phyloP scores from a whole-genome alignment of 2,113 vertebrate species.

The Cynocephalus volans region DNA sequence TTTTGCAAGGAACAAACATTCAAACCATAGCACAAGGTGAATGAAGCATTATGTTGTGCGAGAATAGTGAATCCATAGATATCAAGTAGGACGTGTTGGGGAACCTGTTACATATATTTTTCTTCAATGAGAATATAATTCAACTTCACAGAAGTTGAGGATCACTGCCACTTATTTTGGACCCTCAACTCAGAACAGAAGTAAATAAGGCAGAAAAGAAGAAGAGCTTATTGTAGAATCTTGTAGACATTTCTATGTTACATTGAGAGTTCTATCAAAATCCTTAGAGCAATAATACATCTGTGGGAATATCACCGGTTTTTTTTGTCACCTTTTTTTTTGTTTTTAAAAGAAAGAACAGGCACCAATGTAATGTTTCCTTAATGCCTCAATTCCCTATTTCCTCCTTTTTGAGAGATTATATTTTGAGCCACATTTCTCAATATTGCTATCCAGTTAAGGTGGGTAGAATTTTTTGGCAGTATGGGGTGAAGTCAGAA shows the following conservation, averaged over 20 bases:
- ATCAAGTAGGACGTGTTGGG: background rate
- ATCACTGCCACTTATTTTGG: slow-evolving; percentile 44
- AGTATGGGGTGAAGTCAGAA: background rate
- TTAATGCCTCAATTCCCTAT: background rate
- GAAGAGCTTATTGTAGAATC: slow-evolving; percentile 28
- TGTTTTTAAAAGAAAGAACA: background rate
- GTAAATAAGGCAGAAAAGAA: slow-evolving; percentile 27
- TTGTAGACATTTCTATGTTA: slow-evolving; percentile 30
- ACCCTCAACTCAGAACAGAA: slow-evolving; percentile 23
- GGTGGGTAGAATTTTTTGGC: slow-evolving; percentile 44
- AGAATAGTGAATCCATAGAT: background rate
- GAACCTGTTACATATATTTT: background rate
- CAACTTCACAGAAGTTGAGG: slow-evolving; percentile 45
- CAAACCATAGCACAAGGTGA: background rate
- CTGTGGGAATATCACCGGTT: background rate
- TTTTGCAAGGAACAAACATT: background rate
- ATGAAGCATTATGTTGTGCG: background rate
- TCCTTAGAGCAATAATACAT: background rate
- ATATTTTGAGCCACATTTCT: slow-evolving; percentile 46
- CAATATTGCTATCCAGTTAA: slow-evolving; percentile 52
- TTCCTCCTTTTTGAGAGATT: background rate
- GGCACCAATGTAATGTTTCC: background rate
- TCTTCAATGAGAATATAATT: slow-evolving; percentile 53
- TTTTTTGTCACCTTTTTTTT: background rate
- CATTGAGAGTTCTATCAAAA: slow-evolving; percentile 31